A percentile compares a stretch with the other conserved stretches of the same genome.
phyloP scores from a whole-genome alignment of 2,797 vertebrate species.

The Dallia pectoralis region DNA sequence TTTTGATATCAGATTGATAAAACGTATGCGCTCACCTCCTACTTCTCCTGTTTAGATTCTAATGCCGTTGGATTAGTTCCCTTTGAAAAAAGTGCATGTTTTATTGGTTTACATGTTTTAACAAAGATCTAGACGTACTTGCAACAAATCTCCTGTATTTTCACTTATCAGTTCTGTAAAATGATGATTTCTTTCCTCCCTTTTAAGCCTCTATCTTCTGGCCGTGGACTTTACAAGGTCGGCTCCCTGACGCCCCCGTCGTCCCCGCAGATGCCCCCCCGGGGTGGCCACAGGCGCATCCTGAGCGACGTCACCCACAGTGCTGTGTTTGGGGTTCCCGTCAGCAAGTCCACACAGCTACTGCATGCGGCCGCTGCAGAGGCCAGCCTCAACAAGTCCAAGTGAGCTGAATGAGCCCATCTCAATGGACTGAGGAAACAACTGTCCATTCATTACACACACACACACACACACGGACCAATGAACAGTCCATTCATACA shows the following conservation, averaged over 20 bases:
- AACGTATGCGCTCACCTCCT: too few relatives aligned
- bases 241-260: constrained; percentile 94
- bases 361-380: constrained; percentile 95
- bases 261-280: constrained; percentile 90
- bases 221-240: constrained; percentile 75
- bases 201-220: constrained; percentile 8
- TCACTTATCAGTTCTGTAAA: not conserved
- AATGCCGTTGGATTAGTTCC: not conserved
- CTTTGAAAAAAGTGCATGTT: not conserved
- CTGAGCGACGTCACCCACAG: constrained; percentile 98
- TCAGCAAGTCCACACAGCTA: constrained; percentile 96
- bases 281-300: constrained; percentile 91
- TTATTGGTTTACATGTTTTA: not conserved
- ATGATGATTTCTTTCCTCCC: not conserved
- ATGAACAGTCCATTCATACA: constrained; percentile 62
- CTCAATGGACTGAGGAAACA: constrained; percentile 45
- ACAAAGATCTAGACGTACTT: not conserved
- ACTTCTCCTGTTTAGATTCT: too few relatives aligned
- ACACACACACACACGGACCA: constrained; percentile 14
- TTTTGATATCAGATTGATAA: too few relatives aligned
- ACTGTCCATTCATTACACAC: constrained; percentile 52
- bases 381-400: constrained; percentile 97
- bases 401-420: constrained; percentile 74
- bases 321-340: constrained; percentile 92
- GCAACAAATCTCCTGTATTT: not conserved